Base-by-base conservation (phyloP, 2,888 invertebrate species). In the Sesia apiformis region DNA sequence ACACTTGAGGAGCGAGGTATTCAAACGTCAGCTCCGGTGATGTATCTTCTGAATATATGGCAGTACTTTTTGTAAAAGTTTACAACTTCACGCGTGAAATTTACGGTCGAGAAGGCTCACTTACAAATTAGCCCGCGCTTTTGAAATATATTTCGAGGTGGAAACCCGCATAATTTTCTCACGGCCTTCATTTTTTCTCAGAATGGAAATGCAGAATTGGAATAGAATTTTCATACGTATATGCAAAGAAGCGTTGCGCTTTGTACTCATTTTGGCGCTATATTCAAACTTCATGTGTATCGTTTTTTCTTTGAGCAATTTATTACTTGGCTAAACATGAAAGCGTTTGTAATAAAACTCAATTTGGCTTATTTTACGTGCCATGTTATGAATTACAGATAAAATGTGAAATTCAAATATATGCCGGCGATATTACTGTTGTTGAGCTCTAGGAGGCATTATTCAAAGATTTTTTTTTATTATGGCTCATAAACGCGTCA, bases 1-100 rank as follows among this genome's bases (percentile, higher is more conserved):
- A 77, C 82, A 78, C 79, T 82, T 76, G 69, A 76, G 75, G 72
- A 70, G 66, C 60, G 70, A 65, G 75, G 76, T 77, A 81, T 84
- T 82, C 81, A 81, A 76, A 79, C 72, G 85, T 83, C 85, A 76
- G 69, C 64, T 59, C 60, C 60, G 62, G 76, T 84, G 80, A 85
- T 83, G 78, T 81, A 85, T 84, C 78, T 76, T 71, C 70, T 56
- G 72, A 71, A 87, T 83, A 79, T 84, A 85, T 76, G 73, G 69
- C 76, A 60, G 73, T 80, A 81, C 81, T 82, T 85, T 84, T 84
- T 81, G 72, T 69, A 67, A 72, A 78, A 81, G 70, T 81, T 83
- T 77, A 72, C 75, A 76, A 75, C 74, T 75, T 63, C 69, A 74
- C 74, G 74, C 76, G 76, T 76, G 67, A 72, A 77, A 82, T 81